Conservation (phyloP, 2,888 invertebrate species). For the Epistrophella euchroma region DNA sequence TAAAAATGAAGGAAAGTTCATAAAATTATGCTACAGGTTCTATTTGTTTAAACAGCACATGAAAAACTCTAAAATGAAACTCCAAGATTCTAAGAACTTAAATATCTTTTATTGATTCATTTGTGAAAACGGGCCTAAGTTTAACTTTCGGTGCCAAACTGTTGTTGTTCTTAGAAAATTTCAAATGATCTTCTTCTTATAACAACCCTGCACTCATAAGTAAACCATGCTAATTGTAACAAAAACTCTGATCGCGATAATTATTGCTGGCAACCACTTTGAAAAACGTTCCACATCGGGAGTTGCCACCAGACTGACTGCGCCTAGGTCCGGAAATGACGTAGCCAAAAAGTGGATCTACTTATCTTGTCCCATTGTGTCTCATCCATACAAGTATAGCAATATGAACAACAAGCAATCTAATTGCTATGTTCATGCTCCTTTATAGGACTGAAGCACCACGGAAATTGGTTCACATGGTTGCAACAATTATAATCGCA, state of each 20-base stretch:
- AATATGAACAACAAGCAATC: constrained; percentile 37
- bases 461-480: constrained; percentile 73
- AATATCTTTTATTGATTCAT: no score
- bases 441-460: constrained; percentile 39
- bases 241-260: constrained; percentile 49
- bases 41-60: no score
- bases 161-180: background rate
- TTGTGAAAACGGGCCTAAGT: background rate
- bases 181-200: background rate
- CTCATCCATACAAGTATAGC: constrained; percentile 15
- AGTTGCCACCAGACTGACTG: constrained; percentile 9
- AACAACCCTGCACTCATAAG: background rate
- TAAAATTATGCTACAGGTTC: no score
- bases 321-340: constrained; percentile 66
- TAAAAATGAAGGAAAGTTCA: no score
- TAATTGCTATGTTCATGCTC: constrained; percentile 57
- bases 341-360: constrained; percentile 70
- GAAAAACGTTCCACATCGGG: constrained; percentile 60
- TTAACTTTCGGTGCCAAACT: background rate
- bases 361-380: constrained; percentile 50
- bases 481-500: constrained; percentile 74
- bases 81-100: no score
- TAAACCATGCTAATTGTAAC: background rate
- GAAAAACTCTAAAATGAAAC: no score
- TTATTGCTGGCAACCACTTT: constrained; percentile 55